Base-by-base conservation (phyloP, 2,113 vertebrate genomes). In the Rallus limicola region DNA sequence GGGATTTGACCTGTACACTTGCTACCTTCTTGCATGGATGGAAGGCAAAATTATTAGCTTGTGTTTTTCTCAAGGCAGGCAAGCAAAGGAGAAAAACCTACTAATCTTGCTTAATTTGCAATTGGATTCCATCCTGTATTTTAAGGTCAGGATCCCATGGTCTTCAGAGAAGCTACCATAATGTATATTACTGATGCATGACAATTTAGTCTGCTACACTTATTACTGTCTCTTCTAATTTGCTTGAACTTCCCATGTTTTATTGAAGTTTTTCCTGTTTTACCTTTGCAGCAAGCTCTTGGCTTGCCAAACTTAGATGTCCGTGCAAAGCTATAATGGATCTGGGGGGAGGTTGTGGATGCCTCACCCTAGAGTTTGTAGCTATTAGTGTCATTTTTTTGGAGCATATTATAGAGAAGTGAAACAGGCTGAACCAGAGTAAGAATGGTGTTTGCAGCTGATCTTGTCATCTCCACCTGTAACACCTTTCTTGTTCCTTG, bases 41-140 rank as follows among this genome's bases (percentile, higher is more conserved):
- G 76, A 90, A 83, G 79, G 48, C 26, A 92, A 95, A 94, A 94
- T 95, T 55, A 86, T 56, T 56, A 90, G 44, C 80, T 96, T 1
- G 8, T 93, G 82, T 96, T 96, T 94, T 87, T 91, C 90, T 96
- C 38, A 77, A 93, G 80, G 82, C 86, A 90, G 80, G 34, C 29
- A 94, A 92, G 48, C n/a, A 86, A 82, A 86, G 34, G 56, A 93
- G 64, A 42, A 92, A 94, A 92, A 77, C 46, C 38, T 74, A 50
- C 56, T 90, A 83, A 93, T 94, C 76, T 92, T 88, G 46, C 15
- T 67, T 91, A 90, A 95, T 93, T 95, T 94, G 42, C 71, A 93
- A 65, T 81, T 88, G 80, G 67, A 77, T 91, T 92, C 68, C 60
- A 82, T 88, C 55, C 59, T 87, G 62, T 82, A 46, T 88, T 88